A percentile compares a stretch with the other conserved stretches of the same genome.
Conservation (phyloP, 2,113 vertebrate species). For the Antigone vipio region DNA sequence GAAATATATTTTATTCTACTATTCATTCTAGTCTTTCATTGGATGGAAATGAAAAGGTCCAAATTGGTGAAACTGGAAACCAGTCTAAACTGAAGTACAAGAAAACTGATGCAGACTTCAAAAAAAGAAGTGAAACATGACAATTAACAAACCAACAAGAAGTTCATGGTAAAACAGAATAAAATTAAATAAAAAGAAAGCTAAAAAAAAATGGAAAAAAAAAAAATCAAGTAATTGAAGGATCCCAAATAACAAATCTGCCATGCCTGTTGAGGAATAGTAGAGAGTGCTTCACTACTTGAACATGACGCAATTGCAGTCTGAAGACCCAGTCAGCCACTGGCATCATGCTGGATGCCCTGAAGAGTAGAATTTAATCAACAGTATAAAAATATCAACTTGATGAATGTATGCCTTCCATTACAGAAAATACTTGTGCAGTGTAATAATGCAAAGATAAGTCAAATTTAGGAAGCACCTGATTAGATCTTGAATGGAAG, state of each 20-base stretch:
- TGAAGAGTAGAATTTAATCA: neutral
- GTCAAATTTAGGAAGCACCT: neutral
- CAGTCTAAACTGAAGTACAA: neutral
- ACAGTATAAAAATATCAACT: neutral
- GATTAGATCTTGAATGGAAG: fast-evolving
- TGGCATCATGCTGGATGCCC: neutral
- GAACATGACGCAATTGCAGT: neutral
- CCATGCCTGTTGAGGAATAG: neutral
- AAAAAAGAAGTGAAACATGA: neutral
- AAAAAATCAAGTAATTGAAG: neutral
- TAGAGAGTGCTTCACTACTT: neutral
- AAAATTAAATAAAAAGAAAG: neutral
- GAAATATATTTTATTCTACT: neutral
- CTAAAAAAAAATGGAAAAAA: neutral
- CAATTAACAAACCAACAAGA: neutral
- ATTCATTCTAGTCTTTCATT: neutral
- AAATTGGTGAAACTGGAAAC: neutral
- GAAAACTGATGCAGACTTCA: neutral
- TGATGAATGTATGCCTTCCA: neutral
- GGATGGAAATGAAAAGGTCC: neutral
- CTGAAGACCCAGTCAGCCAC: neutral
- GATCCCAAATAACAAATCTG: neutral
- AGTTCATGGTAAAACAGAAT: neutral
- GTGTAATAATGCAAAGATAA: neutral
- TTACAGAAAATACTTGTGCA: neutral